Evolutionary conservation across 2,888 invertebrate genomes (phyloP).

Genomic region (Tholera decimalis): DNA sequence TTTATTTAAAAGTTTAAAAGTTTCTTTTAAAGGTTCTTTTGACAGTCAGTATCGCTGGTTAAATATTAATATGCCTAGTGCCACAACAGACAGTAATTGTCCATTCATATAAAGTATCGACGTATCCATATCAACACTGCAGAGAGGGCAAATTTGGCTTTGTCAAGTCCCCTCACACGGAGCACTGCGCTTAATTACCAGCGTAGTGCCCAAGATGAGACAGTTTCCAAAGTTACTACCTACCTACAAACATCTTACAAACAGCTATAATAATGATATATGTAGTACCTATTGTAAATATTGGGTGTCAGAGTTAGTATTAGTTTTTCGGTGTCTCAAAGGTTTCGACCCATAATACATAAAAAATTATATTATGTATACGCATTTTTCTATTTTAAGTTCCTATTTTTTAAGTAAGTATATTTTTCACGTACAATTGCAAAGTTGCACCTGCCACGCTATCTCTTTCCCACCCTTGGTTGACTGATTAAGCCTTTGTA

Average conservation of each 20-base stretch:
- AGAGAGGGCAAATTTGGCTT: conserved; percentile 12
- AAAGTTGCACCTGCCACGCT: too few species aligned
- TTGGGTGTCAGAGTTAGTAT: not conserved
- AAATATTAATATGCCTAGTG: not conserved
- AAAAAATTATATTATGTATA: too few species aligned
- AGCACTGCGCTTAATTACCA: conserved; percentile 10
- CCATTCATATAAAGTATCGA: conserved; percentile 11
- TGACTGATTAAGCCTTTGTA: too few species aligned
- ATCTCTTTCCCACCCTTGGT: too few species aligned
- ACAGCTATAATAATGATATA: not conserved
- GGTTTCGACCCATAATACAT: not conserved
- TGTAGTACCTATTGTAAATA: not conserved
- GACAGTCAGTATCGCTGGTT: not conserved
- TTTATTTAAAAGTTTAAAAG: too few species aligned
- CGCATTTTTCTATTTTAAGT: too few species aligned
- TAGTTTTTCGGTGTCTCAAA: not conserved
- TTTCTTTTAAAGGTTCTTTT: not conserved
- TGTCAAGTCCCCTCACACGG: not conserved
- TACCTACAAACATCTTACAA: not conserved
- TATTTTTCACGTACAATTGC: too few species aligned
- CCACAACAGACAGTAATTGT: not conserved
- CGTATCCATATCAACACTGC: not conserved
- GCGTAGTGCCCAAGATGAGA: not conserved
- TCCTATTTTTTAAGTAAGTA: too few species aligned
- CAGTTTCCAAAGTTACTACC: conserved; percentile 8